These are phyloP conservation scores for Sclerodermus sp. DNA, from an alignment of 2,888 invertebrate species.

Conservation along the genomic window DNA sequence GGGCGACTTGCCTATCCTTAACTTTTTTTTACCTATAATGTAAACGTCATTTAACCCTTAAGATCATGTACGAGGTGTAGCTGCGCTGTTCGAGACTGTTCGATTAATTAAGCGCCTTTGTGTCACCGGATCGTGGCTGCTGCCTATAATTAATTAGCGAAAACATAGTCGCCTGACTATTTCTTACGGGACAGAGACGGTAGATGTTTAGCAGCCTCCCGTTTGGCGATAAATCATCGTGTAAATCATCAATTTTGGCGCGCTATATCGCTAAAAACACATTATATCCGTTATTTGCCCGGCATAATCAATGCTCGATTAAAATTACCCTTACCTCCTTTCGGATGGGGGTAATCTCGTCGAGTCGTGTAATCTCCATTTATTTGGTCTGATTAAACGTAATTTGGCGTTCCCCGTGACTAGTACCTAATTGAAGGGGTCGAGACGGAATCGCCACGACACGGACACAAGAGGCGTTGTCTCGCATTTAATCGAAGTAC, in stretches of 20 bases:
- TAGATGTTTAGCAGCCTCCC: too few relatives aligned
- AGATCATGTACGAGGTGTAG: constrained; percentile 49
- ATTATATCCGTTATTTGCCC: too few relatives aligned
- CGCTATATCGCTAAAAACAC: too few relatives aligned
- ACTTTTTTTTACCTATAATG: constrained; percentile 16
- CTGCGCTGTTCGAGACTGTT: constrained; percentile 41
- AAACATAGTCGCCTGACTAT: too few relatives aligned
- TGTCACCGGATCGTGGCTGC: constrained; percentile 16
- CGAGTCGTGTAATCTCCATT: too few relatives aligned
- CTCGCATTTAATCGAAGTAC: constrained; percentile 20
- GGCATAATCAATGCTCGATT: too few relatives aligned
- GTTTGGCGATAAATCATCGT: too few relatives aligned
- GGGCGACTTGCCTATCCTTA: constrained; percentile 11
- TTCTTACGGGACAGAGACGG: too few relatives aligned
- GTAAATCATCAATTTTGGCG: too few relatives aligned
- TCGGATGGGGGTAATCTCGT: not conserved
- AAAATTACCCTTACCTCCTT: not conserved
- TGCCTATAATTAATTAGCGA: constrained; percentile 25
- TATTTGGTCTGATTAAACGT: too few relatives aligned
- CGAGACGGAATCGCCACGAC: constrained; percentile 2
- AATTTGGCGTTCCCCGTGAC: too few relatives aligned
- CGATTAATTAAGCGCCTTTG: constrained; percentile 30
- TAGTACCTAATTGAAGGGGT: too few relatives aligned
- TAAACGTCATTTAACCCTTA: constrained; percentile 31
- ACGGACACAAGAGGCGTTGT: constrained; percentile 1